phyloP scores from a whole-genome alignment of 2,113 vertebrate species.

The Alosa alosa region DNA sequence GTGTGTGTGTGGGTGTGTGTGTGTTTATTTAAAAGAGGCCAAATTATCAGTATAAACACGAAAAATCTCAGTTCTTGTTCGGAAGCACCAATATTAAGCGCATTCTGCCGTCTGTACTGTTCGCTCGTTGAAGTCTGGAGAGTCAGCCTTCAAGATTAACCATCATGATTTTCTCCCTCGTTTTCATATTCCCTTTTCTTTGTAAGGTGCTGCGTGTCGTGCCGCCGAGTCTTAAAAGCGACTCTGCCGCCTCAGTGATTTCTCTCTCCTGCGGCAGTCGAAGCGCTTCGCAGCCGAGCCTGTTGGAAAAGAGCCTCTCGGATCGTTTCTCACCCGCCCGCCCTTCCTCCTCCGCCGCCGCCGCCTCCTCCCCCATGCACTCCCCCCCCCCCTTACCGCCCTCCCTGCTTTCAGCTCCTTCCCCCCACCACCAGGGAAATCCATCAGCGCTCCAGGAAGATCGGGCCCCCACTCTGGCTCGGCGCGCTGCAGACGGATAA shows the following conservation, averaged over 20 bases:
- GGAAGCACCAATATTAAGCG: background rate
- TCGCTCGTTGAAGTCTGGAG: background rate
- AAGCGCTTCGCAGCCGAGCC: constrained; percentile 3
- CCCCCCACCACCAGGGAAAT: constrained; percentile 16
- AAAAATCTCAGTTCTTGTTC: background rate
- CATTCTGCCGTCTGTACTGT: background rate
- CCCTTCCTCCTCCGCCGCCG: background rate
- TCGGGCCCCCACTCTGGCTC: background rate
- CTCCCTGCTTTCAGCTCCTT: background rate
- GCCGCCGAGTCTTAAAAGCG: background rate
- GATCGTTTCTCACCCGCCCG: background rate
- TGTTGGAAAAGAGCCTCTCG: background rate
- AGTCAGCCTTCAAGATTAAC: constrained; percentile 5
- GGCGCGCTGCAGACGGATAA: constrained; percentile 21
- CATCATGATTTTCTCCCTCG: background rate
- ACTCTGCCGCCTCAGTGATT: background rate
- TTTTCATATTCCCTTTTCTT: background rate
- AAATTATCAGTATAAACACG: background rate
- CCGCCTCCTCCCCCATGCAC: too few species aligned
- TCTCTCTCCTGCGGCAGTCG: constrained; percentile 4
- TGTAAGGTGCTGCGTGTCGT: background rate
- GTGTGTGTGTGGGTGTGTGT: background rate
- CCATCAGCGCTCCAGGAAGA: constrained; percentile 12
- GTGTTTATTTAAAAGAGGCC: background rate
- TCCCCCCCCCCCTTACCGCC: background rate